phyloP scores from a whole-genome alignment of 2,797 vertebrate genomes.

The Lagodon rhomboides region DNA sequence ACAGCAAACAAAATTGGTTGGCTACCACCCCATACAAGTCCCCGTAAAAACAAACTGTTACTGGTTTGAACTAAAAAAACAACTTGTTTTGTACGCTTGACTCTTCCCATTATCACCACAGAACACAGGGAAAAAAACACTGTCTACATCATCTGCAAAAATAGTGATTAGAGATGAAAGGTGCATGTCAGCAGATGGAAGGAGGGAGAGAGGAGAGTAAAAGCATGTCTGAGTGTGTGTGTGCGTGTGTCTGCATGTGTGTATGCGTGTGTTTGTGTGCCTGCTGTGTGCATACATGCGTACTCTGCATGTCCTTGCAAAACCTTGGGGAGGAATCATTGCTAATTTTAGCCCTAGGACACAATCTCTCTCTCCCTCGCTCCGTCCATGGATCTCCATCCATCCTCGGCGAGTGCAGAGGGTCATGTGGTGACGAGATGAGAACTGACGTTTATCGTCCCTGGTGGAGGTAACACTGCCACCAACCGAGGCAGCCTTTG shows the following conservation, averaged over 20 bases:
- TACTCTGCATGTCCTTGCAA: slow-evolving; percentile 75
- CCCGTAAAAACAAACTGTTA: background rate
- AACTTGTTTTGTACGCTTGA: slow-evolving; percentile 11
- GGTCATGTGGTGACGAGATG: slow-evolving; percentile 79
- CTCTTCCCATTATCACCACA: slow-evolving; percentile 26
- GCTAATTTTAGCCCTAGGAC: slow-evolving; percentile 85
- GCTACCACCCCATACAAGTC: background rate
- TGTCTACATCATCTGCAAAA: slow-evolving; percentile 25
- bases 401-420: slow-evolving; percentile 66
- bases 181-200: slow-evolving; percentile 29
- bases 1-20: background rate
- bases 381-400: slow-evolving; percentile 70
- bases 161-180: slow-evolving; percentile 34
- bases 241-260: slow-evolving; percentile 1
- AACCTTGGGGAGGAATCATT: slow-evolving; percentile 77
- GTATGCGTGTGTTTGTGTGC: slow-evolving; percentile 17
- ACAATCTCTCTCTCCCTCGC: slow-evolving; percentile 62
- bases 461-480: slow-evolving; percentile 76
- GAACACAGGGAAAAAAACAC: background rate
- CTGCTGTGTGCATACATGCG: slow-evolving; percentile 39
- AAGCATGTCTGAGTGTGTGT: background rate
- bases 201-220: slow-evolving; percentile 18
- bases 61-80: background rate
- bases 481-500: slow-evolving; percentile 67
- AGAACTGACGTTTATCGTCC: slow-evolving; percentile 79